Evolutionary conservation across 2,113 vertebrate genomes (phyloP), one percentile per base, ranked within the genome.

Genomic region (Nannospalax galili): DNA sequence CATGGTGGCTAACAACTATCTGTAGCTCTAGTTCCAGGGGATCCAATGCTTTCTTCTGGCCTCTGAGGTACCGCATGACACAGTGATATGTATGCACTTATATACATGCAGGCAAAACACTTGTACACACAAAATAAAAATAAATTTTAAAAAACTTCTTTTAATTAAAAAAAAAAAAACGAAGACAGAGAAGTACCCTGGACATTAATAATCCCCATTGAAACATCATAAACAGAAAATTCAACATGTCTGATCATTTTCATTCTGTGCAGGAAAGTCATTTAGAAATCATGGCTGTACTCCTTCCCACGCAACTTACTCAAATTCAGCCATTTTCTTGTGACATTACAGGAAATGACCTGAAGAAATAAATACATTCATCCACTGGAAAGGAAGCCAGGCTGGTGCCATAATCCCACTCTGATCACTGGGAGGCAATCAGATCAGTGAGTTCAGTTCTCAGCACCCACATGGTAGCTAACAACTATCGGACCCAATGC

Each of bases 241-340:
- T 67, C 90, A 56, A 77, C 74, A 86, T 42, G 22, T 19, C 48
- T 79, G n/a, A 40, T 7, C 74, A 10, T 52, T 75, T 67, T 88
- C 86, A 92, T 85, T 67, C 75, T 93, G 14, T 28, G 75, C 14
- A 30, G 60, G 19, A 15, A 32, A 86, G 35, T 90, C 75, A 90
- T 56, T 52, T 77, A 20, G 48, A 94, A 91, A 91, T 77, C 62
- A 73, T 15, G 22, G 90, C 37, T 62, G 45, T 52, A 42, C 3
- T 24, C 24, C 69, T 87, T 86, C 80, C 42, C 28, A 3, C 37
- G 52, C 28, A 77, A 93, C 0, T 84, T 86, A 72, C 37, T 45
- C 45, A 45, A 92, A 97, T 48, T 30, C n/a, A 45, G 75, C 84
- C 24, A 73, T 58, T 82, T 78, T 75, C 30, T 82, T 87, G 58